phyloP scores from a whole-genome alignment of 2,888 invertebrate genomes.

The Exocentrus adspersus region DNA sequence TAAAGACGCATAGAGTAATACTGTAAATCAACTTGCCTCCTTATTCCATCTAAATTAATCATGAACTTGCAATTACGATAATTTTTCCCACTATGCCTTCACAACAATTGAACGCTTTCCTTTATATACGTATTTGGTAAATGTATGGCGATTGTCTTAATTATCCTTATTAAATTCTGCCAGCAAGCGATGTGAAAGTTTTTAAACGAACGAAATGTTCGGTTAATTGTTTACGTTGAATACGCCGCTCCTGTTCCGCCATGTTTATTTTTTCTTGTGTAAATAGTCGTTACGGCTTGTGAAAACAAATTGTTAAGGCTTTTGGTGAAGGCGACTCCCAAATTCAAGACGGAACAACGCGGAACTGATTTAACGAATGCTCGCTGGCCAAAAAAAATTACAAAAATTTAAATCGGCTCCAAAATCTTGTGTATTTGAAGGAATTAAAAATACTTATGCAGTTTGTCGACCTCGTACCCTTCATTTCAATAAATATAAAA shows the following conservation, averaged over 20 bases:
- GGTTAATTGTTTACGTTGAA: slow-evolving; percentile 1
- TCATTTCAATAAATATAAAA: neutral
- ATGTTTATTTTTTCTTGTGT: neutral
- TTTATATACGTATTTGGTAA: too few species aligned
- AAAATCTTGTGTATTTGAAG: too few species aligned
- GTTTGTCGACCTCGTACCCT: neutral
- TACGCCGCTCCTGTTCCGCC: neutral
- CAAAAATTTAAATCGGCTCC: too few species aligned
- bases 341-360: too few species aligned
- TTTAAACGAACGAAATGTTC: slow-evolving; percentile 12
- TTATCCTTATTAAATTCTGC: slow-evolving; percentile 3
- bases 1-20: too few species aligned
- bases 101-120: slow-evolving; percentile 6
- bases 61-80: slow-evolving; percentile 9
- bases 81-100: neutral
- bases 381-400: too few species aligned
- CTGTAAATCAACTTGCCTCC: neutral
- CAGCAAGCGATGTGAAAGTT: slow-evolving; percentile 21
- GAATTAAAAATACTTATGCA: neutral
- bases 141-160: neutral
- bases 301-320: neutral
- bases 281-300: neutral
- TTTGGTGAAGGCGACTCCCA: neutral
- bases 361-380: too few species aligned
- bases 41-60: slow-evolving; percentile 1